Evolutionary conservation across 2,888 invertebrate genomes (phyloP), one percentile per base, ranked within the genome.

Genomic region (Stenurella melanura): DNA sequence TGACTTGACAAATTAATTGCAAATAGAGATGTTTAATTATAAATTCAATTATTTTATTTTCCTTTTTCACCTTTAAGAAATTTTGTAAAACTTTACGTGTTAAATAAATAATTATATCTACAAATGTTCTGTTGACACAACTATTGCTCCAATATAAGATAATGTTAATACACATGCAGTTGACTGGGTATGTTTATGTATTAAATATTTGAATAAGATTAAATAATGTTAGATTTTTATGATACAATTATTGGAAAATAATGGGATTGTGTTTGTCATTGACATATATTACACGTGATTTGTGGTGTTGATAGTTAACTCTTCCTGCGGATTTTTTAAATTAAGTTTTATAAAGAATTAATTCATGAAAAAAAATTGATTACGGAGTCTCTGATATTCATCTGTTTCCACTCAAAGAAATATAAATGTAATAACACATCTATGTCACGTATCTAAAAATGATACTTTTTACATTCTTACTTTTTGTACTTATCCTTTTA

Each of bases 151-250:
- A 30, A 30, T 61, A 10, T 15, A 38, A 1, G 34, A 38, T 34
- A 63, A 34, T 42, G 38, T 38, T 38, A 38, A 38, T 26, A 34
- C 38, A 19, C 42, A 42, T 18, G 26, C 30, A 64, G 42, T 18
- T 42, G 42, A 64, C 30, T 12, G 17, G 12, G 12, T 64, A 38
- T 64, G 30, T 64, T 64, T 64, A 34, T 19, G 10, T 12, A 42
- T 18, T 18, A 42, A 64, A 64, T 64, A 64, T 64, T 64, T 64
- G 19, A 11, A 64, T 18, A 19, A 64, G 64, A 64, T 64, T 64
- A 64, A 64, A 64, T 10, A 64, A n/a, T 30, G 42, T 42, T 42
- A 18, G 30, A 19, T 64, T 64, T 64, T 42, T 64, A 34, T 64
- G 42, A 38, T 42, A 64, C 64, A 10, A 64, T 42, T 64, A 64